Base-by-base conservation (phyloP, 2,113 vertebrate species). In the Eurypyga helias region DNA sequence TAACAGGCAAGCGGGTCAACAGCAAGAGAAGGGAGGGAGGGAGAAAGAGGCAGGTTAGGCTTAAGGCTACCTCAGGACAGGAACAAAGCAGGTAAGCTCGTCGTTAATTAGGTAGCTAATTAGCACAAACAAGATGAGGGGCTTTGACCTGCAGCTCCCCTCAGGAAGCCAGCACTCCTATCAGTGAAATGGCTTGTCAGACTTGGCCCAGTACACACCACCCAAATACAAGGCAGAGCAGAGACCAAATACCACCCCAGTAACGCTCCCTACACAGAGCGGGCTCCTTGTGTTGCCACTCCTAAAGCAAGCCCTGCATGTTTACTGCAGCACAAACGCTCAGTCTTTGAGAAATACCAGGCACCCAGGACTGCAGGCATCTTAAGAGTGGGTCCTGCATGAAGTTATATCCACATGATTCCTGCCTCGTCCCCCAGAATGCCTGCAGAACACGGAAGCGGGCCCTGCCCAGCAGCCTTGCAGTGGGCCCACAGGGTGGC, bases 1-100 rank as follows among this genome's bases (percentile, higher is more conserved):
- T 97, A 98, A 92, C 88, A 95, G 96, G 91, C 94, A 98, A 98
- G 96, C 95, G 80, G 80, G 88, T 96, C 98, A 98, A 91, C 76
- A 95, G 87, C 58, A 95, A 94, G 85, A 95, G 82, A 85, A 93
- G 79, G 69, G 80, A 97, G 49, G 96, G 90, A 97, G 73, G 95
- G 95, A 96, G 66, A 97, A 91, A 97, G 93, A 96, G 77, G 72
- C 69, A 96, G 66, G 90, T 98, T 97, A 97, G 80, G 85, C 66
- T 96, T 88, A 79, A 89, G 90, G 85, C 77, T 96, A 96, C 65
- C 71, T 82, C 76, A 90, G 55, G 89, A 69, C 58, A 92, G 84
- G 89, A 94, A 91, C 36, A 93, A 87, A 96, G 95, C 87, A 95
- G 83, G 91, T 33, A 70, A 93, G 87, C 70, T 94, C 75, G 69